Base-by-base conservation (phyloP, 1,140 invertebrate genomes). In the Littorina saxatilis region DNA sequence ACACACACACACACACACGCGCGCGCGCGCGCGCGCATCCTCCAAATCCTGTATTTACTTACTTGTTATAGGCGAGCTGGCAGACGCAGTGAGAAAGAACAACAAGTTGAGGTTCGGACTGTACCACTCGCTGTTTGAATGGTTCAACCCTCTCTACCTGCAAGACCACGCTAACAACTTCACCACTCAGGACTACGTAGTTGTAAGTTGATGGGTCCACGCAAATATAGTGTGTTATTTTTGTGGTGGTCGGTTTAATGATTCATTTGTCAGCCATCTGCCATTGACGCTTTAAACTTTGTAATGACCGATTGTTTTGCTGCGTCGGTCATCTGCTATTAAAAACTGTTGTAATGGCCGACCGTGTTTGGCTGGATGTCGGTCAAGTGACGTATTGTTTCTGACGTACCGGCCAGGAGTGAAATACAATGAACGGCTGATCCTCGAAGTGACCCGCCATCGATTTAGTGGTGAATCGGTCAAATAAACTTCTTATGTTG, bases 111-210 rank as follows among this genome's bases (percentile, higher is more conserved):
- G 90, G 70, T 98, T 98, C 92, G 97, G 97, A 0, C 91, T 98
- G 0, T 98, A 98, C 90, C 96, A 98, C 90, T 98, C 97, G 0
- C 88, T 98, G 15, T 98, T 95, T 89, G 97, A 98, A 91, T 98
- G 97, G 97, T 98, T 95, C 87, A 96, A 98, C 93, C 97, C 97
- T 0, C 91, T 98, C 37, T 98, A 96, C 90, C 87, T 96, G 27
- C 87, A 94, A 40, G 97, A 98, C 88, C 96, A 96, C 90, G 85
- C 88, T 1, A 94, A 94, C 61, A 94, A 95, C 66, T 97, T 95
- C 85, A 93, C 93, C 47, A 95, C 95, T 11, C 93, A 94, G n/a
- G 89, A 93, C 58, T 98, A 94, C 88, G 90, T 92, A 3, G 79
- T 86, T 63, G 91, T 93, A 86, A 86, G 87, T 83, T 43, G 4